Base-by-base conservation (phyloP, 2,888 invertebrate species). In the Plagiodera versicolora region DNA sequence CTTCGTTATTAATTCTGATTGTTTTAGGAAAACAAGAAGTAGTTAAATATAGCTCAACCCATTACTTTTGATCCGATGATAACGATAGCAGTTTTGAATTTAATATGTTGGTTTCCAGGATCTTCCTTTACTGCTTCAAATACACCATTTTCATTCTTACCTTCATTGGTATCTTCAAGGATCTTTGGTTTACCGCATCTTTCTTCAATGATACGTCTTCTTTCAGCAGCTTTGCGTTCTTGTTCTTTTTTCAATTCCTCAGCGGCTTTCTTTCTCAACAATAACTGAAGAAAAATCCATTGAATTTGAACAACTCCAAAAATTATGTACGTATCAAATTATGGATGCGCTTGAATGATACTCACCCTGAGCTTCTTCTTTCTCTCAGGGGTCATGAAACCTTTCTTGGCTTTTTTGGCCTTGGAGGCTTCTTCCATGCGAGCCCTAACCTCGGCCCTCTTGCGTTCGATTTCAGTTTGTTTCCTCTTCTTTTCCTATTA, bases 381-480 rank as follows among this genome's bases (percentile, higher is more conserved):
- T 85, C 98, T 95, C 85, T 98, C 98, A 67, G 98, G 97, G 79
- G 98, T 97, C 95, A 97, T 97, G 90, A 98, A 98, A 89, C 98
- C 98, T 86, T 98, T 98, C 92, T 98, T 98, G 81, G 95, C 95
- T 86, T 96, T 97, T 86, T 98, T 98, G 81, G 94, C 95, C 82
- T 95, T 94, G 82, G 96, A 95, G 84, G 96, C 95, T 83, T 97
- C 97, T 85, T 98, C 98, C 87, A 98, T 92, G 81, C 97, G 95
- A 86, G 94, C 94, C 83, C 97, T 92, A 83, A 98, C 97, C 84
- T 98, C 97, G 81, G 97, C 97, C 85, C 97, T 94, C 88, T 97
- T 96, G 86, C 95, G 91, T 85, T 97, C 97, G 83, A 95, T 95
- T 83, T 97, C 95, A 82, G 91, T 91, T 87, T 94, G 95, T 87